Base-by-base conservation (phyloP, 1,140 invertebrate species). In the Tetraneura akinire region DNA sequence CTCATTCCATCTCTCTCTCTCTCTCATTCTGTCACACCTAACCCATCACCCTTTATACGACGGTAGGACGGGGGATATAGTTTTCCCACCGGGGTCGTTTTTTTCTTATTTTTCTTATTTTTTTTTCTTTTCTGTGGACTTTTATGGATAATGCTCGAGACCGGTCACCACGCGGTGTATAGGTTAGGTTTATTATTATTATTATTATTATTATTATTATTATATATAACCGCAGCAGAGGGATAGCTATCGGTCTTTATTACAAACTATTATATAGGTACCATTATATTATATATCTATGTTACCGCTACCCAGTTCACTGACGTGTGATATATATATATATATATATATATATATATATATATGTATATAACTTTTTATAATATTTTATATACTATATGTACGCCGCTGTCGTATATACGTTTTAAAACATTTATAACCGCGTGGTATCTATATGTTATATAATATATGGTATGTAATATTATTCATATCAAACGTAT, bases 41-140 rank as follows among this genome's bases (percentile, higher is more conserved):
- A 37, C 64, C 10, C 4, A 6, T 32, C 11, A 60, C 9, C 18
- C 10, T 4, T 21, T 42, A 66, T 42, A 66, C 42, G 68, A 49
- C 26, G 2, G 37, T n/a, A n/a, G 53, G 74, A n/a, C n/a, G 53
- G 32, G 32, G n/a, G n/a, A n/a, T n/a, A 37, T 10, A 60, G 74
- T 78, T 78, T 78, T 78, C 74, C 74, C 74, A 78, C 55, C 29
- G 74, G 74, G 42, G 55, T 78, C 74, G 74, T 78, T 78, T 78
- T 57, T 76, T 55, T 78, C n/a, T 66, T 18, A 42, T 32, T 62
- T 32, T 62, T 32, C 23, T 62, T n/a, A n/a, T n/a, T n/a, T n/a
- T 55, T 78, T 42, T 66, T 18, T 66, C 16, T 62, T 32, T 62
- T 32, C 23, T 62, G 49, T 55, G 29, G 71, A 78, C 74, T 78